Evolutionary conservation across 1,140 invertebrate genomes (phyloP).

Genomic region (Drosophila tristis): DNA sequence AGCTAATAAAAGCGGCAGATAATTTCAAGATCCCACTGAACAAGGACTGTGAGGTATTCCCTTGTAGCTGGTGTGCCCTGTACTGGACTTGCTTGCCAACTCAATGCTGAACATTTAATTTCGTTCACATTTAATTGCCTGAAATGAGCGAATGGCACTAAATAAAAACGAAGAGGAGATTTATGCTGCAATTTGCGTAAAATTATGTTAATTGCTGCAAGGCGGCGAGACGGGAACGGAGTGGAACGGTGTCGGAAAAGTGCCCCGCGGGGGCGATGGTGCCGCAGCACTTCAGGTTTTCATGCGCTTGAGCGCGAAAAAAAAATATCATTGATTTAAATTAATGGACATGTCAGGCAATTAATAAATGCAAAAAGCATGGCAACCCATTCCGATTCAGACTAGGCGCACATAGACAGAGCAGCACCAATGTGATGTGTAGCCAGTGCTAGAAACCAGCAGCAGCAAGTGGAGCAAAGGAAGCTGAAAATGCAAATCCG

Average conservation of each 20-base stretch:
- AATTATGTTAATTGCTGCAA: constrained; percentile 77
- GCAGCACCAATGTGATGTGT: not conserved
- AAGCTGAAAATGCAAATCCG: not conserved
- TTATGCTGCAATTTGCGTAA: constrained; percentile 76
- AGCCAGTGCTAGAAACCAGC: constrained; percentile 1
- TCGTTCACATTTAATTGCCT: constrained; percentile 68
- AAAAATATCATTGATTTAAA: constrained; percentile 83
- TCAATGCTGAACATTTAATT: constrained; percentile 59
- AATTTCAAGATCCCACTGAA: too few relatives aligned
- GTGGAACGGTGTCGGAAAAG: not conserved
- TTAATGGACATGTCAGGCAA: constrained; percentile 83
- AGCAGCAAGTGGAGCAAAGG: not conserved
- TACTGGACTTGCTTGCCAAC: constrained; percentile 20
- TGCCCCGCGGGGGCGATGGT: too few relatives aligned
- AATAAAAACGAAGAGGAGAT: constrained; percentile 75
- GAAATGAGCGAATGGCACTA: constrained; percentile 68
- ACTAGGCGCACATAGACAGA: constrained; percentile 7
- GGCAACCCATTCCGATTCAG: constrained; percentile 27
- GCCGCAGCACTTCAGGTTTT: constrained; percentile 42
- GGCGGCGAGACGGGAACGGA: not conserved
- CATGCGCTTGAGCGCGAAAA: constrained; percentile 57
- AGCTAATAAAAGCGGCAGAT: too few relatives aligned
- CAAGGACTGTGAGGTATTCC: not conserved
- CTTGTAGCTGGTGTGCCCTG: constrained; percentile 7
- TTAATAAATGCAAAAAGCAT: constrained; percentile 83